phyloP scores from a whole-genome alignment of 1,140 invertebrate species.

The Diploscapter pachys region DNA sequence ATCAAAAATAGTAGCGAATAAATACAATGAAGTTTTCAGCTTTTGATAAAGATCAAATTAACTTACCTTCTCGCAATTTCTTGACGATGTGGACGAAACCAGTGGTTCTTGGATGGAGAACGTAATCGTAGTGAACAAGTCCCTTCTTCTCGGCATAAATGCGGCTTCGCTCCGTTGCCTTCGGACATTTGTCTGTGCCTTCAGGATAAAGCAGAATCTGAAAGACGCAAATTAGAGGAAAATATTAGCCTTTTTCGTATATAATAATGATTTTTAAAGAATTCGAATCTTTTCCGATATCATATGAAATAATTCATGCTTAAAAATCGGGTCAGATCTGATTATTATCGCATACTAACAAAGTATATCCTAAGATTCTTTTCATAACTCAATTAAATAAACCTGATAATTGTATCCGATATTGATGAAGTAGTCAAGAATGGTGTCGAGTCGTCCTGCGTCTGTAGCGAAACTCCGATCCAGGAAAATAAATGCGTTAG shows the following conservation, averaged over 20 bases:
- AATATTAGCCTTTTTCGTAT: neutral
- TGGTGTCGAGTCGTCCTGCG: neutral
- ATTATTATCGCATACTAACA: no score
- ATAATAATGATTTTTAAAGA: slow-evolving; percentile 66
- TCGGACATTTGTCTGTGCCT: slow-evolving; percentile 77
- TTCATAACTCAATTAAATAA: slow-evolving; percentile 62
- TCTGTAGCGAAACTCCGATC: slow-evolving; percentile 5
- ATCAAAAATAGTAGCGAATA: neutral
- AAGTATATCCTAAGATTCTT: slow-evolving; percentile 50
- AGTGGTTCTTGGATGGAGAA: slow-evolving; percentile 79
- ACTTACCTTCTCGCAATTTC: slow-evolving; percentile 64
- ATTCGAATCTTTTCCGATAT: no score
- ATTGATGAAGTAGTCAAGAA: slow-evolving; percentile 1
- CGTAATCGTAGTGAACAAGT: slow-evolving; percentile 70
- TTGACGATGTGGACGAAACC: slow-evolving; percentile 74
- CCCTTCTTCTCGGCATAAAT: slow-evolving; percentile 71
- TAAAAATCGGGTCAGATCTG: no score
- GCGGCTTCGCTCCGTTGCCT: slow-evolving; percentile 72
- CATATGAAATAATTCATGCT: no score
- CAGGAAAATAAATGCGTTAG: slow-evolving; percentile 12
- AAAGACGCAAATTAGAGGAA: slow-evolving; percentile 31
- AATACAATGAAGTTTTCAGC: neutral
- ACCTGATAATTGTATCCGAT: slow-evolving; percentile 18
- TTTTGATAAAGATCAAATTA: neutral
- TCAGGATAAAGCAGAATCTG: slow-evolving; percentile 79